phyloP scores from a whole-genome alignment of 2,797 vertebrate species.

The Buceros bicornis region DNA sequence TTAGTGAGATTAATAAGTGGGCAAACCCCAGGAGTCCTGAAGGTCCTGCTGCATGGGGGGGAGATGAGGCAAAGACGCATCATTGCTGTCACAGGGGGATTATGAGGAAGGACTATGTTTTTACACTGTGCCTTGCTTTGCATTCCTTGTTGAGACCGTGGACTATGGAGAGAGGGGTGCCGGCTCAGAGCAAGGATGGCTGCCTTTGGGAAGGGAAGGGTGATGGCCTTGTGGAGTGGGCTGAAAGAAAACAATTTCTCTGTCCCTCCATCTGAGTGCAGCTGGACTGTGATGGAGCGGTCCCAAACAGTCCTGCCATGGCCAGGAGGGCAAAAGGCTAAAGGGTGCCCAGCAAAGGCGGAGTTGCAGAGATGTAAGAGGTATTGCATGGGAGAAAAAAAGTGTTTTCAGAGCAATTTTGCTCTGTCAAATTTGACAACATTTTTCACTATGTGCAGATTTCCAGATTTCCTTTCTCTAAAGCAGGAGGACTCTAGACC shows the following conservation, averaged over 20 bases:
- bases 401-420: neutral
- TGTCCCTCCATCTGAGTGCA: neutral
- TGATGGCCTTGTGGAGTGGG: neutral
- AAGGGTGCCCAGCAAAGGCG: rapidly evolving
- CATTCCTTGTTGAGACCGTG: neutral
- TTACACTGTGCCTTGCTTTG: neutral
- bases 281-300: neutral
- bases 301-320: neutral
- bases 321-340: neutral
- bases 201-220: neutral
- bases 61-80: neutral
- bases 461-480: neutral
- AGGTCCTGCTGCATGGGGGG: neutral
- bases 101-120: neutral
- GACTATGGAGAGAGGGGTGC: neutral
- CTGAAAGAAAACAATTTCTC: neutral
- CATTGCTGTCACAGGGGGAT: neutral
- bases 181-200: neutral
- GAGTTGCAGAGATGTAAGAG: neutral
- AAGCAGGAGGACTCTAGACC: neutral
- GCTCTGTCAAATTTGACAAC: neutral
- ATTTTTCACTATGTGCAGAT: neutral
- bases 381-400: neutral
- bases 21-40: slow-evolving; percentile 34
- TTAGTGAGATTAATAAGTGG: slow-evolving; percentile 43